These are phyloP conservation scores for Cephalotes varians DNA, from an alignment of 2,888 invertebrate species.

Conservation along the genomic window DNA sequence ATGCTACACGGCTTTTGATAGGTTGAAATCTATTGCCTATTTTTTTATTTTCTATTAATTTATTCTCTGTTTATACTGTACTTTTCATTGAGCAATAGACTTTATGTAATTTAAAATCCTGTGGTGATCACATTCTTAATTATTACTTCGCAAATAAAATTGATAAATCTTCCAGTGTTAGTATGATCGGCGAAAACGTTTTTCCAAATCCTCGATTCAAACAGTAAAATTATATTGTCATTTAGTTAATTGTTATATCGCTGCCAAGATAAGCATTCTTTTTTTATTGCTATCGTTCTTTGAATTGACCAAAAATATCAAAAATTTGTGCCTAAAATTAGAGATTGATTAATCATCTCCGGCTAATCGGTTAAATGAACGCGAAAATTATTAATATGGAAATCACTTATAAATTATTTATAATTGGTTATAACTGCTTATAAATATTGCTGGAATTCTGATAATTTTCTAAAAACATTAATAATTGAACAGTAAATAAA, in stretches of 20 bases:
- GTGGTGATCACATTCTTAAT: background rate
- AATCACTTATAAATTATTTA: background rate
- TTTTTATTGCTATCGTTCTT: background rate
- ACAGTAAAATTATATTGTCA: background rate
- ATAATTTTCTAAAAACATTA: slow-evolving; percentile 5
- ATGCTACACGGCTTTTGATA: too few relatives aligned
- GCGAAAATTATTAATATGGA: background rate
- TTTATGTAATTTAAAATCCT: background rate
- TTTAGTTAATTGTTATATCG: background rate
- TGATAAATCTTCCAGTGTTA: background rate
- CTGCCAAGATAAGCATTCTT: background rate
- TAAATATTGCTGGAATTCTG: too few relatives aligned
- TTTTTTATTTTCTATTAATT: too few relatives aligned
- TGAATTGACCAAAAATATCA: background rate
- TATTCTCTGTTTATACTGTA: too few relatives aligned
- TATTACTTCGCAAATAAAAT: background rate
- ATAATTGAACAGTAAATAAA: background rate
- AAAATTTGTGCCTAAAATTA: background rate
- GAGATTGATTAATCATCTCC: background rate
- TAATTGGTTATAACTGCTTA: too few relatives aligned
- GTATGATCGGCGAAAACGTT: background rate
- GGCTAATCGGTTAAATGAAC: background rate
- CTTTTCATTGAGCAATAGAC: too few relatives aligned
- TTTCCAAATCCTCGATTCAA: background rate
- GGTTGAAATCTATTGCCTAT: too few relatives aligned